Conservation (phyloP, 2,113 vertebrate genomes). For the Ptyas mucosa region DNA sequence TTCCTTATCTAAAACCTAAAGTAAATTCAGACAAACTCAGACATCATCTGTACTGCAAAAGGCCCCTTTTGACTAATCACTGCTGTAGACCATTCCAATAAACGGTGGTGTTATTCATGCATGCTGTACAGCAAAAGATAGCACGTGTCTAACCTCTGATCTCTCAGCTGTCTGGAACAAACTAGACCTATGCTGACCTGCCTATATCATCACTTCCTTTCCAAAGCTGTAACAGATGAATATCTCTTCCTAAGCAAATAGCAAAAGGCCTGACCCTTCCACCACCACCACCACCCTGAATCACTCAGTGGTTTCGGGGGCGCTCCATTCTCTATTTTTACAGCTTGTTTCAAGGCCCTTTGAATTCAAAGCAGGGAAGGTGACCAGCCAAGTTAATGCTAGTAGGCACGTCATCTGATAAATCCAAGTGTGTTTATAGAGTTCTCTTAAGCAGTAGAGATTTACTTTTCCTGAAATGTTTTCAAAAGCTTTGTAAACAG, state of each 20-base stretch:
- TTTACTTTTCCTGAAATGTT: neutral
- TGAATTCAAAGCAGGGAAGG: conserved; percentile 39
- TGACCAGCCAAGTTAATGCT: conserved; percentile 27
- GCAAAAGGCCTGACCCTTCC: conserved; percentile 40
- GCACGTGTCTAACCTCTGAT: conserved; percentile 64
- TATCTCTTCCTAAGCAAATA: conserved; percentile 64
- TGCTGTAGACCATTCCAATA: conserved; percentile 52
- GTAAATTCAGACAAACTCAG: conserved; percentile 62
- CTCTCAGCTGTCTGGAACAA: conserved; percentile 53
- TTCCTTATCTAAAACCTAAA: conserved; percentile 63
- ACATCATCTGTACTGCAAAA: conserved; percentile 55
- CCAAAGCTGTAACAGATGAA: conserved; percentile 32
- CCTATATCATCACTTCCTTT: conserved; percentile 54
- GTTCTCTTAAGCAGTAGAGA: conserved; percentile 7
- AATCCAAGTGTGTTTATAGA: neutral
- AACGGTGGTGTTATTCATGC: conserved; percentile 51
- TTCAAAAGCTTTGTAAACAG: neutral
- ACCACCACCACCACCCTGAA: conserved; percentile 37
- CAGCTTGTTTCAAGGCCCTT: conserved; percentile 54
- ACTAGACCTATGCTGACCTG: conserved; percentile 42
- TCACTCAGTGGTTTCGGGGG: conserved; percentile 52
- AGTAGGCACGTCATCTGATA: conserved; percentile 29
- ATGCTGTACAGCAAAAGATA: conserved; percentile 54
- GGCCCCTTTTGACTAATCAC: conserved; percentile 56
- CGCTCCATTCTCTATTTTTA: conserved; percentile 49